These are phyloP conservation scores for Apis cerana DNA, from an alignment of 1,140 invertebrate genomes.

Conservation along the genomic window DNA sequence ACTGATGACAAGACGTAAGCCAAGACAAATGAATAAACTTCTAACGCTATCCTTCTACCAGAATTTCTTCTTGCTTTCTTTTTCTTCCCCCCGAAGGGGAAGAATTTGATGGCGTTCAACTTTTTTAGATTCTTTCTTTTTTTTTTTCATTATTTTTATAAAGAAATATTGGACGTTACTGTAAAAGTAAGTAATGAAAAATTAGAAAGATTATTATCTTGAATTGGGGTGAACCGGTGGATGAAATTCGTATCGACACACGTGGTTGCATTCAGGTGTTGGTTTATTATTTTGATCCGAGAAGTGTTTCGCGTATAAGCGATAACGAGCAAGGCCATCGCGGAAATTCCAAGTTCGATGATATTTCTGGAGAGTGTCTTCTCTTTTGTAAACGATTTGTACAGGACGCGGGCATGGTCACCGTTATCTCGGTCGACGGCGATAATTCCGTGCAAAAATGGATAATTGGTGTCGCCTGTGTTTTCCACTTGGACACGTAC, in stretches of 20 bases:
- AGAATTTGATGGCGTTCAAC: too few species aligned
- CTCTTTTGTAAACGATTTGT: slow-evolving; percentile 55
- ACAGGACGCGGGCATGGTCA: slow-evolving; percentile 45
- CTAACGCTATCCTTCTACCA: background rate
- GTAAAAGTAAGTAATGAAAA: too few species aligned
- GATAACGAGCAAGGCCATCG: slow-evolving; percentile 47
- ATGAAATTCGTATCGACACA: background rate
- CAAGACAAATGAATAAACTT: background rate
- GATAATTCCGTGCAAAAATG: slow-evolving; percentile 80
- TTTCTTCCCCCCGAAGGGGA: background rate
- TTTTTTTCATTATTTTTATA: too few species aligned
- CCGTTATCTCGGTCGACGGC: slow-evolving; percentile 68
- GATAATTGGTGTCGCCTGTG: slow-evolving; percentile 73
- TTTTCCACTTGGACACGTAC: slow-evolving; percentile 77
- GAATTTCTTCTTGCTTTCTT: background rate
- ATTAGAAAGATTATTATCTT: too few species aligned
- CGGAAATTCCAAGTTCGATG: slow-evolving; percentile 31
- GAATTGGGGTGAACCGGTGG: background rate
- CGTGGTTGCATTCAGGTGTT: background rate
- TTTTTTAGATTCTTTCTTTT: too few species aligned
- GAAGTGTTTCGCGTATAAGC: background rate
- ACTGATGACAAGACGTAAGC: background rate
- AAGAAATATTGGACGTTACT: too few species aligned
- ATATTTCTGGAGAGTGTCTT: slow-evolving; percentile 29
- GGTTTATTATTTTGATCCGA: slow-evolving; percentile 10